Evolutionary conservation across 2,113 vertebrate species (phyloP).

Genomic region (Rhagologus leucostigma): DNA sequence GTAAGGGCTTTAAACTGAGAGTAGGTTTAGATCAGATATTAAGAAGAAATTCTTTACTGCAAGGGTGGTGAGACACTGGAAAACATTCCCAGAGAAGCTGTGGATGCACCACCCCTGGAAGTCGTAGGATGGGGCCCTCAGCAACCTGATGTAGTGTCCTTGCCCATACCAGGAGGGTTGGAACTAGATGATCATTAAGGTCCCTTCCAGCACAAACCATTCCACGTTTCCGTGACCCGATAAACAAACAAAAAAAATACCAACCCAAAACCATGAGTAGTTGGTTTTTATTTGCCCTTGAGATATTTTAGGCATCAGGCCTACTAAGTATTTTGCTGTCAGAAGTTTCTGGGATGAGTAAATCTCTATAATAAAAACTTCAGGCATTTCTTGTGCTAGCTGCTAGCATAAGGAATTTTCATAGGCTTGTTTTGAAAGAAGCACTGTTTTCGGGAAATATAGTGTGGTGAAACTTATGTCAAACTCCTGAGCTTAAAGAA

Average conservation of each 20-base stretch:
- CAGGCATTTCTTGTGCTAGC: background rate
- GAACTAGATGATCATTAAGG: background rate
- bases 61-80: background rate
- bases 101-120: background rate
- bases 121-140: background rate
- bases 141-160: background rate
- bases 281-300: slow-evolving; percentile 11
- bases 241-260: background rate
- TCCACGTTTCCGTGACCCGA: background rate
- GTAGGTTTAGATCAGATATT: background rate
- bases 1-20: background rate
- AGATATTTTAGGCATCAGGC: background rate
- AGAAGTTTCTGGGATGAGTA: background rate
- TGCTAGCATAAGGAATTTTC: background rate
- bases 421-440: background rate
- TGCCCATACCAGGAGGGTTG: background rate
- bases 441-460: background rate
- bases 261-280: background rate
- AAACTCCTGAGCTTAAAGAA: background rate
- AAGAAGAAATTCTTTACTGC: background rate
- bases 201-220: background rate
- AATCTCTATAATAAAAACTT: background rate
- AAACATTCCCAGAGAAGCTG: accelerated
- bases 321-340: background rate
- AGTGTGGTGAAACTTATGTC: background rate